Conservation (phyloP, 53 echinoderm and acorn worm species). For the Zoroaster sp. region DNA sequence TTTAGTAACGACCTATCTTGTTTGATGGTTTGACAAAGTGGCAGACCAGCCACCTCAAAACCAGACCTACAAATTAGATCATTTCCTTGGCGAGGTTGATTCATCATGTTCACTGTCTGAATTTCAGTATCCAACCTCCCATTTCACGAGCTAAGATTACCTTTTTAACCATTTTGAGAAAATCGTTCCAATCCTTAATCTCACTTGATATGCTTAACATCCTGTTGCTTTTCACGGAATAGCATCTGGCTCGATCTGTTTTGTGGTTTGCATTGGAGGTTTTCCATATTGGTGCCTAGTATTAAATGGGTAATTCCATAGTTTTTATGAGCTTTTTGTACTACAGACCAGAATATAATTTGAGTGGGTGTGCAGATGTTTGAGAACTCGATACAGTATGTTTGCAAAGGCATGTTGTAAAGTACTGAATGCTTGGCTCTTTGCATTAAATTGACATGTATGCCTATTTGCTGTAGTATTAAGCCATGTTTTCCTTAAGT, state of each 20-base stretch:
- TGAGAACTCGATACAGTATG: no score
- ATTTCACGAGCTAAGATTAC: no score
- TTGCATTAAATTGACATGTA: not conserved
- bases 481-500: not conserved
- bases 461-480: not conserved
- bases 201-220: not conserved
- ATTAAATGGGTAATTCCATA: no score
- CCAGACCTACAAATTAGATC: not conserved
- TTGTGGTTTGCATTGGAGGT: not conserved
- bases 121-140: not conserved
- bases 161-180: no score
- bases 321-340: no score
- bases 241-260: not conserved
- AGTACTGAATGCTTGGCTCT: conserved; percentile 15
- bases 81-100: not conserved
- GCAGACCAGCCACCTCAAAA: not conserved
- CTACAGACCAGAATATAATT: no score
- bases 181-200: not conserved
- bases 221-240: not conserved
- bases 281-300: not conserved
- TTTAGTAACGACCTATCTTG: no score
- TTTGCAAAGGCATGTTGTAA: not conserved
- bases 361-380: no score
- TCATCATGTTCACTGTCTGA: not conserved
- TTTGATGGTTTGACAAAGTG: not conserved